Evolutionary conservation across 2,797 vertebrate genomes (phyloP).

Genomic region (Sebastes nivosus): DNA sequence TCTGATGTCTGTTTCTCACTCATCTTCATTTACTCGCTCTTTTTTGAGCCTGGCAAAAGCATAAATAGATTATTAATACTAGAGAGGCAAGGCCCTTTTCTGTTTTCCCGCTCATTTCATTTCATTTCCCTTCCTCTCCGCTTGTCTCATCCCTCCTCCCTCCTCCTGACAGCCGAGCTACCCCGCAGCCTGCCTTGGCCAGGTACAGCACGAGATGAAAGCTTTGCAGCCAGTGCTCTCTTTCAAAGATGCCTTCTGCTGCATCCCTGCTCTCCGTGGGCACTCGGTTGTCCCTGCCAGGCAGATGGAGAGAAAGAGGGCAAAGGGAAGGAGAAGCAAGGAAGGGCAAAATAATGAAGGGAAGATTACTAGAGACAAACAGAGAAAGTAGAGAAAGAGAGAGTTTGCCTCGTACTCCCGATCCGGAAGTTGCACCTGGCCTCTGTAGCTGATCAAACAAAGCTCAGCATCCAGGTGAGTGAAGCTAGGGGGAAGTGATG

Average conservation of each 20-base stretch:
- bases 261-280: constrained; percentile 53
- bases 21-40: constrained; percentile 34
- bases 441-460: constrained; percentile 53
- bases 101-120: constrained; percentile 2
- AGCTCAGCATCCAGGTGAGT: constrained; percentile 32
- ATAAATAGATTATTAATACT: constrained; percentile 49
- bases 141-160: constrained; percentile 25
- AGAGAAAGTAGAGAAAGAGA: background rate
- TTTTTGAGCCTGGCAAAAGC: constrained; percentile 22
- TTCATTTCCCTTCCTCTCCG: constrained; percentile 21
- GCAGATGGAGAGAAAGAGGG: constrained; percentile 42
- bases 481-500: constrained; percentile 25
- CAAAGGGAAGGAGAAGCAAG: background rate
- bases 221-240: constrained; percentile 48
- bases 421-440: constrained; percentile 27
- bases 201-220: constrained; percentile 71
- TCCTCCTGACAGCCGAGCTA: constrained; percentile 50
- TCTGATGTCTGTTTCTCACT: constrained; percentile 53
- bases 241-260: constrained; percentile 70
- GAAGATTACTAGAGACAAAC: constrained; percentile 7
- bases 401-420: constrained; percentile 13
- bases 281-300: constrained; percentile 49
- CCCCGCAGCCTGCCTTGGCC: constrained; percentile 60
- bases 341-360: background rate
- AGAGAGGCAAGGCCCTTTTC: background rate